Percentiles rank a stretch among this genome's conserved stretches.
phyloP scores from a whole-genome alignment of 2,888 invertebrate species.

The Celastrina argiolus region DNA sequence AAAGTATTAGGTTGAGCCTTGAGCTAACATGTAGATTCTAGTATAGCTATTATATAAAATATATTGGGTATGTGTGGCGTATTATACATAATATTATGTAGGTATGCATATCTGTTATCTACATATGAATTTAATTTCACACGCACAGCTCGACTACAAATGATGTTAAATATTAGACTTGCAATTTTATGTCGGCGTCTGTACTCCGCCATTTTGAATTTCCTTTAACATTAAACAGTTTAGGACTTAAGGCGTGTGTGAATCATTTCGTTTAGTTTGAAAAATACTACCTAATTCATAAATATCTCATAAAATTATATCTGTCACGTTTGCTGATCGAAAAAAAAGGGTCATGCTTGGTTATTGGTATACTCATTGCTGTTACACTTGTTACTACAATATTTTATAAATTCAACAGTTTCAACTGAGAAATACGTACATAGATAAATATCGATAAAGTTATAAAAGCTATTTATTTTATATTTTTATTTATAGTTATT shows the following conservation, averaged over 20 bases:
- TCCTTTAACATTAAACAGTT: slow-evolving; percentile 4
- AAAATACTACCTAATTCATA: too few species aligned
- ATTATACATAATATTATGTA: neutral
- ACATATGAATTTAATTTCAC: slow-evolving; percentile 10
- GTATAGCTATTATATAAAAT: neutral
- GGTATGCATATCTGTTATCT: neutral
- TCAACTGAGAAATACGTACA: too few species aligned
- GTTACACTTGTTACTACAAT: too few species aligned
- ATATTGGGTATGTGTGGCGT: neutral
- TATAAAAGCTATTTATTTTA: neutral
- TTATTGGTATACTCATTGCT: too few species aligned
- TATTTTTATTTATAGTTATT: neutral
- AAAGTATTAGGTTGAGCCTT: too few species aligned
- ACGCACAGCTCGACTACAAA: slow-evolving; percentile 14
- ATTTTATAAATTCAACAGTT: too few species aligned
- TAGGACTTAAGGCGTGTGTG: too few species aligned
- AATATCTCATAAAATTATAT: too few species aligned
- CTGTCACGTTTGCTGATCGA: too few species aligned
- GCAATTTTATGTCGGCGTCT: slow-evolving; percentile 8
- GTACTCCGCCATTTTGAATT: slow-evolving; percentile 22
- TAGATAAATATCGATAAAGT: neutral
- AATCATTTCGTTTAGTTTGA: too few species aligned
- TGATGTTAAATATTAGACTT: slow-evolving; percentile 4
- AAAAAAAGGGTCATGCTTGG: too few species aligned
- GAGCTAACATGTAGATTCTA: too few species aligned